These are phyloP conservation scores for Barypeithes pellucidus DNA, from an alignment of 2,888 invertebrate genomes.

Conservation along the genomic window DNA sequence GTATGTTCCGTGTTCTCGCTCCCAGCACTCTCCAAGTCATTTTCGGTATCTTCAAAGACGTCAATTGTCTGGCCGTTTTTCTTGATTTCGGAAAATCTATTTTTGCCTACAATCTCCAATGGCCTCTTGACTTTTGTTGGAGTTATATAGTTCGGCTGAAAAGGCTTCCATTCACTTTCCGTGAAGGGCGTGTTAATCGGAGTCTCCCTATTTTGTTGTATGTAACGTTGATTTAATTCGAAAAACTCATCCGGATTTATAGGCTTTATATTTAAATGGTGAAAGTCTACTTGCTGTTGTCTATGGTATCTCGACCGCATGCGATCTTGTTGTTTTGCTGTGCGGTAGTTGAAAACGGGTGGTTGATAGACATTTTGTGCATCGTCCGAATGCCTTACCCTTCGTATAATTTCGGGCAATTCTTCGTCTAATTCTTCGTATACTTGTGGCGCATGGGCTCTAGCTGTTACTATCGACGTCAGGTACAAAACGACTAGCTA, in stretches of 20 bases:
- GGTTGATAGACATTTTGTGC: slow-evolving; percentile 48
- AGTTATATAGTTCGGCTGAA: slow-evolving; percentile 33
- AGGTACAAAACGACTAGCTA: slow-evolving; percentile 42
- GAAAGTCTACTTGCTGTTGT: slow-evolving; percentile 63
- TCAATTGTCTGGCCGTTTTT: not conserved
- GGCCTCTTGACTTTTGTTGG: not conserved
- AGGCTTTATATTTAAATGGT: slow-evolving; percentile 31
- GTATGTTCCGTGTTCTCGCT: slow-evolving; percentile 52
- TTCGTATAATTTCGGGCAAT: slow-evolving; percentile 35
- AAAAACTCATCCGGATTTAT: slow-evolving; percentile 14
- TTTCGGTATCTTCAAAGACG: slow-evolving; percentile 21
- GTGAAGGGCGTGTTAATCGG: slow-evolving; percentile 11
- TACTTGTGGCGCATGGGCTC: slow-evolving; percentile 57
- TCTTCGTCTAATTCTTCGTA: slow-evolving; percentile 58
- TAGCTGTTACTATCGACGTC: slow-evolving; percentile 18
- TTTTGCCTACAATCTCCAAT: not conserved
- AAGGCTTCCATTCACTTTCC: slow-evolving; percentile 48
- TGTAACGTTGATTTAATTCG: not conserved
- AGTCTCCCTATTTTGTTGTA: not conserved
- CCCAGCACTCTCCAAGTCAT: slow-evolving; percentile 52
- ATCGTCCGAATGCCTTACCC: slow-evolving; percentile 31
- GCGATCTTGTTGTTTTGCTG: slow-evolving; percentile 60
- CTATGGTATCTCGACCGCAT: slow-evolving; percentile 63
- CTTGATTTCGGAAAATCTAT: slow-evolving; percentile 3
- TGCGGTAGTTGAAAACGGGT: slow-evolving; percentile 61